Base-by-base conservation (phyloP, 2,888 invertebrate species). In the Melieria crassipennis region DNA sequence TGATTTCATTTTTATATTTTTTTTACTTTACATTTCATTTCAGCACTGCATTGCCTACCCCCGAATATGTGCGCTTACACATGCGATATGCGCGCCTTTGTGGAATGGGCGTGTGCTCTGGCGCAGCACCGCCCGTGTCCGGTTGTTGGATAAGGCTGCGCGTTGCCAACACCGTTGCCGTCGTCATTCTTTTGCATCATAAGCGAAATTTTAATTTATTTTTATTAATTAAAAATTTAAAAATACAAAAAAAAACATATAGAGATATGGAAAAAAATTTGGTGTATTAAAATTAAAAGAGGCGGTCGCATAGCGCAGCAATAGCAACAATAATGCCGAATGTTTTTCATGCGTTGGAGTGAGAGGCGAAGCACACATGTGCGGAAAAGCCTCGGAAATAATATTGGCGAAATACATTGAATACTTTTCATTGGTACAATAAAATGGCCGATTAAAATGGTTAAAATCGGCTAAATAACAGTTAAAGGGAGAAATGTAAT, bases 181-280 rank as follows among this genome's bases (percentile, higher is more conserved):
- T 75, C 69, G 72, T 72, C 68, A 74, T 76, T 71, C 70, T 74
- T 75, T 73, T 72, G 74, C 76, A 69, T 74, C 72, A 74, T 74
- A 70, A 72, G 74, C 74, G 75, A 42, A 47, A 72, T 76, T 76
- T 74, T 75, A 74, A 75, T 76, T 72, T 73, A 73, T 73, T 76
- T 76, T 74, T 74, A 74, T 76, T 76, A 75, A 76, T 76, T 75
- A 76, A 75, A 73, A 75, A 75, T 75, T 70, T 74, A 68, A 71
- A 16, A 10, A 55, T 5, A 47, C 13, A 13, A 1, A 60, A 61
- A 13, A 1, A 60, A 61, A 13, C 30, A n/a, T 16, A 69, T 63
- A 63, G 48, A 56, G 48, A 62, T 67, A 67, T 60, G 67, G 5
- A 65, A 45, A 67, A 65, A n/a, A 30, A 45, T 67, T 67, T 67